Percentiles rank a stretch among this genome's conserved stretches.
Conservation (phyloP, 2,797 vertebrate species). For the Microhierax caerulescens region DNA sequence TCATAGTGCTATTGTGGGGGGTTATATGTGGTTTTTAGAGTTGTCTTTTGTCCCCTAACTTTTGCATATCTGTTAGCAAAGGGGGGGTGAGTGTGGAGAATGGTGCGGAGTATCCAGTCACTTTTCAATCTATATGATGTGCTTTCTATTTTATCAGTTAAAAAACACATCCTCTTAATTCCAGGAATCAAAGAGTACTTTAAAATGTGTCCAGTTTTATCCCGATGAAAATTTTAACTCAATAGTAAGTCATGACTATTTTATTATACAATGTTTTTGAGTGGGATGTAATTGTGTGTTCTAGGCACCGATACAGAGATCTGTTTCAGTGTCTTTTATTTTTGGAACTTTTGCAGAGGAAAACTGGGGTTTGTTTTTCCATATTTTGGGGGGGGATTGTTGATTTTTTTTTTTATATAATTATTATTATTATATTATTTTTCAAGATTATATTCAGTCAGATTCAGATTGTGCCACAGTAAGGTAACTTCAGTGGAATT, state of each 20-base stretch:
- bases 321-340: background rate
- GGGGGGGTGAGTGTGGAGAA: background rate
- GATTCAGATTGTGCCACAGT: background rate
- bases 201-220: conserved; percentile 92
- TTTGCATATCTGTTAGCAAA: background rate
- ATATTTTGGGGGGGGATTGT: accelerated
- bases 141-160: background rate
- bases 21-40: conserved; percentile 33
- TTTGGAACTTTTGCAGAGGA: background rate
- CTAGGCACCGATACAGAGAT: background rate
- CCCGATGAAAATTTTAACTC: conserved; percentile 80
- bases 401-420: accelerated
- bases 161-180: conserved; percentile 20
- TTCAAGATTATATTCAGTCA: background rate
- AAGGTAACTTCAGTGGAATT: background rate
- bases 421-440: background rate
- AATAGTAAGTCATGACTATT: conserved; percentile 78
- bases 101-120: background rate
- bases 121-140: background rate
- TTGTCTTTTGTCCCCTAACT: conserved; percentile 10
- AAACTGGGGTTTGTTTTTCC: background rate
- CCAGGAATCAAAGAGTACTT: conserved; percentile 80
- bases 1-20: conserved; percentile 18
- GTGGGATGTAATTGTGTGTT: background rate
- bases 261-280: background rate